Conservation (phyloP, 2,113 vertebrate genomes). For the Abramis brama region DNA sequence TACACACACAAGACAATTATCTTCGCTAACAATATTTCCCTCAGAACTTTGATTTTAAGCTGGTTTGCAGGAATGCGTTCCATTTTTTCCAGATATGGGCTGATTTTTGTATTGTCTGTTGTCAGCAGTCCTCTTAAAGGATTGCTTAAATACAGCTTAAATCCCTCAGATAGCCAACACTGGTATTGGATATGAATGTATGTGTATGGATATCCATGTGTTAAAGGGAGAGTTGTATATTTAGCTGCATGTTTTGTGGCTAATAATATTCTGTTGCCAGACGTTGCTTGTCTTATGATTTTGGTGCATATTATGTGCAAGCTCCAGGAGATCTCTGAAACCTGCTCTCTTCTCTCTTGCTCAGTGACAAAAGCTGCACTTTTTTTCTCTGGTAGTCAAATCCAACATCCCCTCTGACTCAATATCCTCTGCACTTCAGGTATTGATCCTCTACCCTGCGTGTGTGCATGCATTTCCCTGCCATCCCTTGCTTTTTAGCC, state of each 20-base stretch:
- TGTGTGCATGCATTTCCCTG: conserved; percentile 51
- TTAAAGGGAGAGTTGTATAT: background rate
- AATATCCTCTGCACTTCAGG: conserved; percentile 48
- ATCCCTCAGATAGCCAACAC: too few relatives aligned
- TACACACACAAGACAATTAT: conserved; percentile 24
- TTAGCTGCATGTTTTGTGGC: background rate
- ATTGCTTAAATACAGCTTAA: background rate
- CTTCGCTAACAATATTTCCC: conserved; percentile 7
- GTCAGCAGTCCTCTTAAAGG: background rate
- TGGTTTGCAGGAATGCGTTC: background rate
- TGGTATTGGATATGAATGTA: background rate
- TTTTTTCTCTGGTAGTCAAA: conserved; percentile 9
- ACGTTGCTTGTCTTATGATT: background rate
- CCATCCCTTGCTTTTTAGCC: conserved; percentile 35
- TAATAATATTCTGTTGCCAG: background rate
- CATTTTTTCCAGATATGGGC: background rate
- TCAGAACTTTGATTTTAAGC: background rate
- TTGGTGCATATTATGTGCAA: background rate
- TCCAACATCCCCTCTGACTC: conserved; percentile 33
- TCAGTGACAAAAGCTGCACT: conserved; percentile 2
- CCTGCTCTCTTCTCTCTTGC: conserved; percentile 14
- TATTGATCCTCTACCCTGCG: conserved; percentile 51
- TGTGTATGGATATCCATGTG: background rate
- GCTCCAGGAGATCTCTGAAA: conserved; percentile 11
- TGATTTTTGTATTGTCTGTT: conserved; percentile 1